phyloP scores from a whole-genome alignment of 2,797 vertebrate species.

The Potorous gilbertii region DNA sequence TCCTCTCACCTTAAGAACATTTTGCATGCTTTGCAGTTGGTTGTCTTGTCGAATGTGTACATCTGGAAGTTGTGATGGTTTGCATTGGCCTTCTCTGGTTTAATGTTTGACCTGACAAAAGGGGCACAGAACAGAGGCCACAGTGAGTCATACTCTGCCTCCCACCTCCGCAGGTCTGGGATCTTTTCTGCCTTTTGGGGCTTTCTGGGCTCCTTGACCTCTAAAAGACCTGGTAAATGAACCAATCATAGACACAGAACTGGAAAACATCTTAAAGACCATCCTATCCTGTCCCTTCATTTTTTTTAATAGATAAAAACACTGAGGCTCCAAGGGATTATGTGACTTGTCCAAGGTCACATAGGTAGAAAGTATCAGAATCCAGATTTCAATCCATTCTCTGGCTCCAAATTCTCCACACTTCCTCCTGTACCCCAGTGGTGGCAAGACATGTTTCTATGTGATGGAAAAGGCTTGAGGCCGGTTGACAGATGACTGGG shows the following conservation, averaged over 20 bases:
- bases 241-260: not conserved
- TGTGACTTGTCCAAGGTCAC: not conserved
- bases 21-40: slow-evolving; percentile 96
- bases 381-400: not conserved
- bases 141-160: not conserved
- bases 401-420: not conserved
- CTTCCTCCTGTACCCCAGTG: not conserved
- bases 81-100: slow-evolving; percentile 96
- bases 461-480: not conserved
- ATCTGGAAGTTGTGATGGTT: slow-evolving; percentile 99
- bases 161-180: fast-evolving
- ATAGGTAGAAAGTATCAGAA: not conserved
- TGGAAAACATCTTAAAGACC: not conserved
- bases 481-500: not conserved
- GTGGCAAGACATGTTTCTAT: not conserved
- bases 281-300: not conserved
- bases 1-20: slow-evolving; percentile 93
- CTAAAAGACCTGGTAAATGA: not conserved
- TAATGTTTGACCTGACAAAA: slow-evolving; percentile 94
- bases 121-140: not conserved
- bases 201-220: fast-evolving
- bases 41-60: slow-evolving; percentile 97
- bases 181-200: fast-evolving
- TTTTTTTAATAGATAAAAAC: not conserved
- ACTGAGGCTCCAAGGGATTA: not conserved